Evolutionary conservation across 2,888 invertebrate genomes (phyloP).

Genomic region (Metellina segmentata): DNA sequence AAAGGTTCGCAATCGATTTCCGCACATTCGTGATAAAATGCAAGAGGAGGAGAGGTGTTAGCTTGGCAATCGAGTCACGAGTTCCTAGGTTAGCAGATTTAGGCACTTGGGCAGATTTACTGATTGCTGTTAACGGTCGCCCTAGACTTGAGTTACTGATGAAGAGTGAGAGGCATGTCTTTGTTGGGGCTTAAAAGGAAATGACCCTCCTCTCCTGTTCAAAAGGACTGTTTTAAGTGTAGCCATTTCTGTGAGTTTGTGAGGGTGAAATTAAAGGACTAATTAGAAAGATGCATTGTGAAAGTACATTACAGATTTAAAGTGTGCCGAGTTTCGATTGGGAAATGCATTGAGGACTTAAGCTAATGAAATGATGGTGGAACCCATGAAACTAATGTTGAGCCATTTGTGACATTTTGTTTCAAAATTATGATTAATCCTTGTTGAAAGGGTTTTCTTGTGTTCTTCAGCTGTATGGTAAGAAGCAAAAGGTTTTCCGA

Average conservation of each 20-base stretch:
- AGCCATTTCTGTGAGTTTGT: constrained; percentile 34
- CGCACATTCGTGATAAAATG: constrained; percentile 56
- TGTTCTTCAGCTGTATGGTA: too few relatives aligned
- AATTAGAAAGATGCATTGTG: constrained; percentile 6
- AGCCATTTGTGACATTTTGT: too few relatives aligned
- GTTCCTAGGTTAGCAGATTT: constrained; percentile 70
- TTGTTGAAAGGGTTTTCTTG: too few relatives aligned
- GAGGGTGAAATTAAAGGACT: constrained; percentile 36
- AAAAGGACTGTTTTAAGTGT: neutral
- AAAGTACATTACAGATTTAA: neutral
- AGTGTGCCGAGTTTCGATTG: too few relatives aligned
- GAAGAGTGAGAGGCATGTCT: constrained; percentile 30
- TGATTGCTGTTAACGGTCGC: constrained; percentile 68
- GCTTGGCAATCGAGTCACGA: constrained; percentile 65
- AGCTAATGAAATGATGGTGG: too few relatives aligned
- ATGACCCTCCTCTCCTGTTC: constrained; percentile 9
- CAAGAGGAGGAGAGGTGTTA: constrained; percentile 22
- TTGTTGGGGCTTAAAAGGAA: constrained; percentile 49
- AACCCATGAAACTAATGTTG: too few relatives aligned
- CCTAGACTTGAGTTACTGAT: constrained; percentile 65
- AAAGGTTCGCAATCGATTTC: constrained; percentile 47
- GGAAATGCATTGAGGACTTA: too few relatives aligned
- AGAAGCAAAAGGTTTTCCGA: too few relatives aligned
- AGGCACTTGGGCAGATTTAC: constrained; percentile 73
- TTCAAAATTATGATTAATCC: too few relatives aligned